phyloP scores from a whole-genome alignment of 2,888 invertebrate genomes.

The Ophion ventricosus region DNA sequence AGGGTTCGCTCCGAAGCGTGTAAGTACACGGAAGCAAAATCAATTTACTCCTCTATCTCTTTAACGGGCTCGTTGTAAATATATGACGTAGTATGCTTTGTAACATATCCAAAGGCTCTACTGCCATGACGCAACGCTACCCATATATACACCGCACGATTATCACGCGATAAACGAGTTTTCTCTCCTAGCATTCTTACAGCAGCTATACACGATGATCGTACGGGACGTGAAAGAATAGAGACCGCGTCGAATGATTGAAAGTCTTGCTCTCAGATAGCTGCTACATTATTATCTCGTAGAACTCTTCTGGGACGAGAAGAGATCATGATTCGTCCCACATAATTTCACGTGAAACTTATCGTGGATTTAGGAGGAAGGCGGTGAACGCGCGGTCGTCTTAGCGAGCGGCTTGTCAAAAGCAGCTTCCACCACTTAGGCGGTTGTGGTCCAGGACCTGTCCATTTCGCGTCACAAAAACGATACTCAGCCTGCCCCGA shows the following conservation, averaged over 20 bases:
- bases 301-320: no score
- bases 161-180: not conserved
- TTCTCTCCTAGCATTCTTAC: not conserved
- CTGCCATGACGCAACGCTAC: not conserved
- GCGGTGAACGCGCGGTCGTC: conserved; percentile 17
- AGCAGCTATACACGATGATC: not conserved
- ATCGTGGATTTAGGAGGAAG: not conserved
- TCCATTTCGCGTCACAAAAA: conserved; percentile 78
- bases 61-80: conserved; percentile 34
- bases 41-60: conserved; percentile 54
- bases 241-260: no score
- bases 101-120: conserved; percentile 27
- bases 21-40: conserved; percentile 42
- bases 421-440: conserved; percentile 70
- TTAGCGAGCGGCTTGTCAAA: conserved; percentile 50
- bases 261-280: no score
- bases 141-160: not conserved
- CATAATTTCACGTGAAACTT: not conserved
- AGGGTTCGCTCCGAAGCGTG: conserved; percentile 39
- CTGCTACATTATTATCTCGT: no score
- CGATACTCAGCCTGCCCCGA: conserved; percentile 20
- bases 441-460: conserved; percentile 76
- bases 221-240: not conserved
- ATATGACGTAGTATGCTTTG: conserved; percentile 33
- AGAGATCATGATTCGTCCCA: no score